Percentiles rank a stretch among this genome's conserved stretches.
Evolutionary conservation across 1,140 invertebrate genomes (phyloP).

Genomic region (Teleogryllus occipitalis): DNA sequence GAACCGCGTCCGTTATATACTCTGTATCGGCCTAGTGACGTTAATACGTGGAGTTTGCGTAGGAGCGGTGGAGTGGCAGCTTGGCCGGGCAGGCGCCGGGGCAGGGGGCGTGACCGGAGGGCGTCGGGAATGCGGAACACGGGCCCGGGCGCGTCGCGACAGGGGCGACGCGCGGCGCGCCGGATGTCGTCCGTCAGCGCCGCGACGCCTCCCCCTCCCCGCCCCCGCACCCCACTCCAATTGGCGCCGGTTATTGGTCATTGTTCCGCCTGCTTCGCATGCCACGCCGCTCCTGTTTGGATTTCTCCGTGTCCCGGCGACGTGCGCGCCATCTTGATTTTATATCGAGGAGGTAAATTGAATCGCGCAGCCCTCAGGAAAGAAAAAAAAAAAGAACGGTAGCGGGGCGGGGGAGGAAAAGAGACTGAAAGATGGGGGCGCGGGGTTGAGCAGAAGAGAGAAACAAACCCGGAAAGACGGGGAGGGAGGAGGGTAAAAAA

Average conservation of each 20-base stretch:
- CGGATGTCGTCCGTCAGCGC: not conserved
- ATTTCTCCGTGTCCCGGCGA: not conserved
- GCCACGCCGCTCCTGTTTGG: not conserved
- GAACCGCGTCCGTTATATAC: too few species aligned
- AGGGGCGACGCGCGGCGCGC: too few species aligned
- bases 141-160: too few species aligned
- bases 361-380: not conserved
- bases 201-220: not conserved
- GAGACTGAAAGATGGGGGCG: not conserved
- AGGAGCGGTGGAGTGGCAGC: too few species aligned
- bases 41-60: too few species aligned
- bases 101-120: too few species aligned
- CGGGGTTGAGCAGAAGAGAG: not conserved
- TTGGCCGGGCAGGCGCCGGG: too few species aligned
- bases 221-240: not conserved
- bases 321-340: not conserved
- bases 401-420: not conserved
- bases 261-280: not conserved
- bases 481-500: not conserved
- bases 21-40: too few species aligned
- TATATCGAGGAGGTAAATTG: not conserved
- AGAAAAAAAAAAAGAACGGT: not conserved
- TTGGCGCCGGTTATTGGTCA: not conserved
- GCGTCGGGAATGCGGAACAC: too few species aligned
- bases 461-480: not conserved